Percentiles rank a stretch among this genome's conserved stretches.
phyloP scores from a whole-genome alignment of 2,888 invertebrate genomes.

The Conchocele bisecta region DNA sequence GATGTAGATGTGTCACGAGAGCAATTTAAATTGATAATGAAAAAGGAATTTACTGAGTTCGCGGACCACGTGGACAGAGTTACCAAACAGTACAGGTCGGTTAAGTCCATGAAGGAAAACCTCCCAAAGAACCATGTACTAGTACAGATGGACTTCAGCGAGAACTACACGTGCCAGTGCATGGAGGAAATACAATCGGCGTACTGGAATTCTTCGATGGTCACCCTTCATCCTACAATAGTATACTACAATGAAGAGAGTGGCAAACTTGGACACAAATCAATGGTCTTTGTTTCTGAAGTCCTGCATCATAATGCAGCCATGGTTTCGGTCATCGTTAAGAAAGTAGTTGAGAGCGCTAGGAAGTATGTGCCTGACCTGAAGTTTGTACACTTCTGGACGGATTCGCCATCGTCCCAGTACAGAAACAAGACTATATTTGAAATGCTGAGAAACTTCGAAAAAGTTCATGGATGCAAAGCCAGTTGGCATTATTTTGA shows the following conservation, averaged over 20 bases:
- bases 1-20: constrained; percentile 18
- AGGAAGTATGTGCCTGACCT: not conserved
- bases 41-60: constrained; percentile 66
- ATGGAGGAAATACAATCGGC: constrained; percentile 25
- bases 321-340: constrained; percentile 23
- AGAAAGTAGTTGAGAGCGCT: constrained; percentile 11
- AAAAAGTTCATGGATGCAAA: not conserved
- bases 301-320: constrained; percentile 38
- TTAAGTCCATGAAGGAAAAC: constrained; percentile 32
- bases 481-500: constrained; percentile 34
- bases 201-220: constrained; percentile 33
- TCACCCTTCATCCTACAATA: constrained; percentile 50
- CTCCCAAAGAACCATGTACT: constrained; percentile 12
- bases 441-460: not conserved
- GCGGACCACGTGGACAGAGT: constrained; percentile 24
- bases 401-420: constrained; percentile 38
- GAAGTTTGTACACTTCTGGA: constrained; percentile 35
- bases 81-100: constrained; percentile 11
- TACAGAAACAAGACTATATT: constrained; percentile 24
- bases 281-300: constrained; percentile 43
- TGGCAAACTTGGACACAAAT: constrained; percentile 26
- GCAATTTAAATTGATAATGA: constrained; percentile 79
- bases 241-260: constrained; percentile 20
- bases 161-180: constrained; percentile 3
- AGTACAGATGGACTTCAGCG: constrained; percentile 37